These are phyloP conservation scores for Lampris incognitus DNA, from an alignment of 2,113 vertebrate genomes.

Conservation along the genomic window DNA sequence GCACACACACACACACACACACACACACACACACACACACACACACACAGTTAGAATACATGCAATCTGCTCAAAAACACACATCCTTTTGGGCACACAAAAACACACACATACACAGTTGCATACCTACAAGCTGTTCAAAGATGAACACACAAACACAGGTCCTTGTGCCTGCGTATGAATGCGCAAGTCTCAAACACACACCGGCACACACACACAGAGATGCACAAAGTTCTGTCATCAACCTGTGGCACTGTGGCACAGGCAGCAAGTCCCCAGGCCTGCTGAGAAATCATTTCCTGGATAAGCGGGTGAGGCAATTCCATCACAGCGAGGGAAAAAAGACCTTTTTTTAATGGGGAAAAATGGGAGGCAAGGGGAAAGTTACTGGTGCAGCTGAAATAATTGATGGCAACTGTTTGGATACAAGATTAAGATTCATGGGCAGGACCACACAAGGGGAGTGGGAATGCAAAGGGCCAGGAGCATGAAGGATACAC, in stretches of 20 bases:
- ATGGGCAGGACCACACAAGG: slow-evolving; percentile 70
- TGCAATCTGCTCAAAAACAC: background rate
- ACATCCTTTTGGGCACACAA: background rate
- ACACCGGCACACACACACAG: background rate
- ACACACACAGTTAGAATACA: background rate
- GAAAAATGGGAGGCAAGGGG: slow-evolving; percentile 74
- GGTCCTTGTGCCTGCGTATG: background rate
- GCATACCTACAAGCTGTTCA: background rate
- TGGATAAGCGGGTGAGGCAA: slow-evolving; percentile 56
- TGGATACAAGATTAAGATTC: slow-evolving; percentile 83
- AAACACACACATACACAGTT: background rate
- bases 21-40: background rate
- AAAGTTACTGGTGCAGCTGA: slow-evolving; percentile 68
- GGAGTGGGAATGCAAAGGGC: slow-evolving; percentile 53
- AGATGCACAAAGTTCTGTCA: slow-evolving; percentile 26
- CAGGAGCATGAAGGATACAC: slow-evolving; percentile 75
- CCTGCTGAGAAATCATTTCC: slow-evolving; percentile 75
- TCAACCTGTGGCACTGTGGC: slow-evolving; percentile 42
- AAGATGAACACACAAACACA: background rate
- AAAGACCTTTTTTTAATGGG: slow-evolving; percentile 64
- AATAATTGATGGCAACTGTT: slow-evolving; percentile 84
- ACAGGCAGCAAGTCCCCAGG: slow-evolving; percentile 24
- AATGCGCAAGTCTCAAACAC: background rate
- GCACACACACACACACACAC: background rate
- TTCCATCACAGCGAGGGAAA: slow-evolving; percentile 62